Evolutionary conservation across 2,113 vertebrate genomes (phyloP).

Genomic region (Cariama cristata): DNA sequence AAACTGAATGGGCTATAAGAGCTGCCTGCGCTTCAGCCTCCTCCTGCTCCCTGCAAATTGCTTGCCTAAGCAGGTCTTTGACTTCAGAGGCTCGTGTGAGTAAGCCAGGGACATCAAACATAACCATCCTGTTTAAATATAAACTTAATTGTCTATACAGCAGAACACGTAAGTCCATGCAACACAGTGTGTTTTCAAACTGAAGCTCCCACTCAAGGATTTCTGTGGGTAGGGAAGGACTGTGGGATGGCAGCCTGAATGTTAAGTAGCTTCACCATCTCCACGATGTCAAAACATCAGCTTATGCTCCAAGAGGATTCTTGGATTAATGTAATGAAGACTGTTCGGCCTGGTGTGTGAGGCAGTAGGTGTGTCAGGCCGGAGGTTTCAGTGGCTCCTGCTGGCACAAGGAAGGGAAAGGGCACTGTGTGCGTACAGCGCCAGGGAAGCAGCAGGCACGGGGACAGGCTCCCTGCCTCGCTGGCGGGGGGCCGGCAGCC

Average conservation of each 20-base stretch:
- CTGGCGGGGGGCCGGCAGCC: background rate
- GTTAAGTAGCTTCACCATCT: background rate
- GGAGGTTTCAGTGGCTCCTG: background rate
- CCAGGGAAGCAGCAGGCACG: fast-evolving
- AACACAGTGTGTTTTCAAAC: background rate
- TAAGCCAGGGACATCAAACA: background rate
- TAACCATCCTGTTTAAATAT: background rate
- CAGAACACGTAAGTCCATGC: background rate
- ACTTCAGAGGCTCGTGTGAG: background rate
- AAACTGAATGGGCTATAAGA: background rate
- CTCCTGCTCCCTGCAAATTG: background rate
- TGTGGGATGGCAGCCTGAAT: background rate
- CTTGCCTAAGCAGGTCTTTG: background rate
- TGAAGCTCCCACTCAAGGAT: background rate
- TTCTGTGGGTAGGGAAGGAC: background rate
- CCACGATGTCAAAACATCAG: background rate
- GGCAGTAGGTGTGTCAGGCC: background rate
- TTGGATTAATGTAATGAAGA: background rate
- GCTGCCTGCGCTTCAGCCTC: background rate
- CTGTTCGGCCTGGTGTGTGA: background rate
- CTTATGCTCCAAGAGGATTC: background rate
- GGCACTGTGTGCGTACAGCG: fast-evolving
- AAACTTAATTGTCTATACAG: background rate
- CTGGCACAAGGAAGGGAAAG: background rate
- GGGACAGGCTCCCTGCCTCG: fast-evolving